Evolutionary conservation across 2,797 vertebrate species (phyloP).

Genomic region (Gambusia yucatana): DNA sequence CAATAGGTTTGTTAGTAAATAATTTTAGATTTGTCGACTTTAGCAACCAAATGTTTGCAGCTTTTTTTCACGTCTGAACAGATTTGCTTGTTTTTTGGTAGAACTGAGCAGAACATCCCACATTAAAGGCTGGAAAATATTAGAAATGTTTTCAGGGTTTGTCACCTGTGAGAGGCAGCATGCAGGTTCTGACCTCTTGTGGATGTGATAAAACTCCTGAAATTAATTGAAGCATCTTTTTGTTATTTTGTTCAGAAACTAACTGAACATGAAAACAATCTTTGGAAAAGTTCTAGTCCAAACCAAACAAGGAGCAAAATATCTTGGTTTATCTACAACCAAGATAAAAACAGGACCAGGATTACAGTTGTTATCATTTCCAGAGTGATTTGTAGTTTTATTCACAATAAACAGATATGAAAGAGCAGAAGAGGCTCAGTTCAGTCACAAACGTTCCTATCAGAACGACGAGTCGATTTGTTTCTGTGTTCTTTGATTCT

Average conservation of each 20-base stretch:
- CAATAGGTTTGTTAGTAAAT: background rate
- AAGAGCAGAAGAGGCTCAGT: background rate
- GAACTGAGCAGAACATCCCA: background rate
- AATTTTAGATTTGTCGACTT: background rate
- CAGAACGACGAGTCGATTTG: background rate
- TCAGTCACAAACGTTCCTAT: background rate
- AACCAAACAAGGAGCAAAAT: background rate
- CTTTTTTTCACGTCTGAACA: background rate
- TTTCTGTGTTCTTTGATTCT: background rate
- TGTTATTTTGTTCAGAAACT: background rate
- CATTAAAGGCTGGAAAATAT: background rate
- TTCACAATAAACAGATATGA: background rate
- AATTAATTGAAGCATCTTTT: background rate
- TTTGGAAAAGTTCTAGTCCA: background rate
- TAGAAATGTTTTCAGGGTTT: background rate
- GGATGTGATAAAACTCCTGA: background rate
- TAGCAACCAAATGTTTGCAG: background rate
- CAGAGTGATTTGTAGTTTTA: background rate
- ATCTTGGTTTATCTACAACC: background rate
- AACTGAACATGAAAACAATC: background rate
- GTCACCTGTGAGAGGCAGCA: background rate
- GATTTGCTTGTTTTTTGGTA: background rate
- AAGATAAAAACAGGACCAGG: background rate
- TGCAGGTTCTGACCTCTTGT: background rate
- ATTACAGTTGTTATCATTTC: background rate